Percentiles rank a stretch among this genome's conserved stretches.
These are phyloP conservation scores for Emberiza fucata DNA, from an alignment of 2,113 vertebrate genomes.

Conservation along the genomic window DNA sequence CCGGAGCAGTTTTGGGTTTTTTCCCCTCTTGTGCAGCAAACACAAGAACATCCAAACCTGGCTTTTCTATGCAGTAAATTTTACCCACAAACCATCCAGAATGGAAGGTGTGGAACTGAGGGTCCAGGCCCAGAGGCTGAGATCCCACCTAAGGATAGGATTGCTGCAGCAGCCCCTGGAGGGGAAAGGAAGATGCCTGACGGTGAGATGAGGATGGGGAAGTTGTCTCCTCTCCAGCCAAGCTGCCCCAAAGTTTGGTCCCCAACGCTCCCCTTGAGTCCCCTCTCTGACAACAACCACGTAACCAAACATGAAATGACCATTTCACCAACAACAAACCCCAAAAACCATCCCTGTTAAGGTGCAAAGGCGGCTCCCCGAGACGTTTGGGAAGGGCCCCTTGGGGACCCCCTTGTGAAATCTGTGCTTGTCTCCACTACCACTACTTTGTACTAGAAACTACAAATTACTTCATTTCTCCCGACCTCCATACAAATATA, in stretches of 20 bases:
- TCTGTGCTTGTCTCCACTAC: slow-evolving; percentile 63
- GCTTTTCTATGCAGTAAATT: not conserved
- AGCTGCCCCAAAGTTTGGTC: not conserved
- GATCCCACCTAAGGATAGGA: not conserved
- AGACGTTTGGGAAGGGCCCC: slow-evolving; percentile 9
- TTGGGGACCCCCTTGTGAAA: not conserved
- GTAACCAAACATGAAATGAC: not conserved
- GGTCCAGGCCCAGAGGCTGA: not conserved
- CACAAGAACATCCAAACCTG: not conserved
- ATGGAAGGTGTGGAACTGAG: not conserved
- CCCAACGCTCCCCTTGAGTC: not conserved
- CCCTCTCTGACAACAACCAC: not conserved
- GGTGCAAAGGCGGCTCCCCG: slow-evolving; percentile 56
- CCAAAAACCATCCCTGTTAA: slow-evolving; percentile 9
- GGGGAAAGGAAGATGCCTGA: not conserved
- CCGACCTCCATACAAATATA: slow-evolving; percentile 57
- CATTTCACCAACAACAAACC: not conserved
- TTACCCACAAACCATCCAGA: not conserved
- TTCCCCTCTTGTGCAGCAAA: not conserved
- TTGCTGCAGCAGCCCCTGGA: not conserved
- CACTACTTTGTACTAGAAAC: slow-evolving; percentile 35
- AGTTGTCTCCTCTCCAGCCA: not conserved
- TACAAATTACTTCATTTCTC: slow-evolving; percentile 59
- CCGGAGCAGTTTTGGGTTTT: not conserved
- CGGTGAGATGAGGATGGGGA: not conserved